Base-by-base conservation (phyloP, 2,113 vertebrate genomes). In the Hippopotamus amphibius region DNA sequence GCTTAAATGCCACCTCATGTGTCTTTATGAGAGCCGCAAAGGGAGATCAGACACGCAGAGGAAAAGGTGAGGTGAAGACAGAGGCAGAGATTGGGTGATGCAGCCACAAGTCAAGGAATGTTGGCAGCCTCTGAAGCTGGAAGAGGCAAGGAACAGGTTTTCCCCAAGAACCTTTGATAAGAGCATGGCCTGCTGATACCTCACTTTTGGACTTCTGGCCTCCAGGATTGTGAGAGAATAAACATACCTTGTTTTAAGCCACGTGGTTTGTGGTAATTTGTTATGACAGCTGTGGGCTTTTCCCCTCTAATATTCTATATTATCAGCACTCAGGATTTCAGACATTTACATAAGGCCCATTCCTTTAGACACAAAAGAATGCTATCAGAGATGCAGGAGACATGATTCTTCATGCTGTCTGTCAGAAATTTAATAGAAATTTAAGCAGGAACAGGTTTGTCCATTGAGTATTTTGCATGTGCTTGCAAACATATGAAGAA, bases 361-460 rank as follows among this genome's bases (percentile, higher is more conserved):
- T 72, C 50, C 61, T 37, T 74, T 69, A 68, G 4, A 33, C 33
- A 65, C 16, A 14, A 66, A 95, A 21, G 46, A 50, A n/a, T 65
- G 28, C 65, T 46, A 16, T 53, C 72, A 61, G 21, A 95, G 4
- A 4, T 61, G 41, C 48, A 53, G 11, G 77, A 88, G 21, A 76
- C 21, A 72, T 37, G n/a, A 28, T 69, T 66, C 59, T 37, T 76
- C 10, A 33, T 50, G 13, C 46, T 55, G 2, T 57, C 88, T 37
- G n/a, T 76, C 19, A 95, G 76, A 89, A 61, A 83, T 83, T 48
- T 53, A 81, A 37, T 72, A 95, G 33, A 92, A 57, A 43, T 83
- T 61, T 79, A 69, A 71, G 63, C 26, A 72, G 46, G 30, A 48
- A 48, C 9, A 17, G 61, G 22, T 68, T 15, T 87, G 3, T 86